These are phyloP conservation scores for Gymnodraco acuticeps DNA, from an alignment of 2,797 vertebrate species.

Conservation along the genomic window DNA sequence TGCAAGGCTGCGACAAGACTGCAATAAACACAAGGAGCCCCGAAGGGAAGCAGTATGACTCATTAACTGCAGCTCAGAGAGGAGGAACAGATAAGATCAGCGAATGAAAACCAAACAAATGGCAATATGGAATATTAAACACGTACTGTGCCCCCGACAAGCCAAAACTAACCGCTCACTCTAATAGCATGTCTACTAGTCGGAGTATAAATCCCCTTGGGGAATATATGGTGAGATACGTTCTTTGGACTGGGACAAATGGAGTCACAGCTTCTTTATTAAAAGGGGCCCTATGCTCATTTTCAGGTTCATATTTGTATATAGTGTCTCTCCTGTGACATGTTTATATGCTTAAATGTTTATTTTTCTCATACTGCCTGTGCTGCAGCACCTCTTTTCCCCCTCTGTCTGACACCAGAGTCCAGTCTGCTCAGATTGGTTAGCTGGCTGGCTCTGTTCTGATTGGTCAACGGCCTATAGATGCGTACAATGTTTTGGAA, in stretches of 20 bases:
- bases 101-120: constrained; percentile 17
- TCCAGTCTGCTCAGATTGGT: no score
- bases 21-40: constrained; percentile 23
- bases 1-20: constrained; percentile 16
- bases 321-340: no score
- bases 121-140: constrained; percentile 19
- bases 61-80: constrained; percentile 33
- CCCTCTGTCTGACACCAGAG: no score
- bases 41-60: constrained; percentile 11
- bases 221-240: constrained; percentile 11
- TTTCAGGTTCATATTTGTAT: no score
- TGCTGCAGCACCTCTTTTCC: no score
- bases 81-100: constrained; percentile 23
- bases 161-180: constrained; percentile 4
- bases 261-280: constrained; percentile 11
- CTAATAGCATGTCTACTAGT: constrained; percentile 8
- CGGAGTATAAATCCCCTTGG: constrained; percentile 3
- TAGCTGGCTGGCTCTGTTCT: no score
- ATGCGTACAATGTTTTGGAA: no score
- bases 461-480: no score
- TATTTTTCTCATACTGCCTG: no score
- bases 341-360: no score
- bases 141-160: background rate
- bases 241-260: constrained; percentile 23
- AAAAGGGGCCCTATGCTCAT: no score